Evolutionary conservation across 2,113 vertebrate species (phyloP).

Genomic region (Crypturellus undulatus): DNA sequence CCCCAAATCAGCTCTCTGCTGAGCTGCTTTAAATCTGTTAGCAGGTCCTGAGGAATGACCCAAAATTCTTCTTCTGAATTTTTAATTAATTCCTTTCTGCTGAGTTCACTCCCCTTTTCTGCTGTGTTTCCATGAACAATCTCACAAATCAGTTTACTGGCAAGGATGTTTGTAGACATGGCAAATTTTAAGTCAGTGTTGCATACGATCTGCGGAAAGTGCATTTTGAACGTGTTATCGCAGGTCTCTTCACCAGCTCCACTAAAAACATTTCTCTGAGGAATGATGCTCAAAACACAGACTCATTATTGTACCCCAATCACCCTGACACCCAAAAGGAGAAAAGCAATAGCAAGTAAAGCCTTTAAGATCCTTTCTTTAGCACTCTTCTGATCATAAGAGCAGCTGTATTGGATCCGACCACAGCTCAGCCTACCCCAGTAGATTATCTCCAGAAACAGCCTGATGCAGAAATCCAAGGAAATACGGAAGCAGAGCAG

Average conservation of each 20-base stretch:
- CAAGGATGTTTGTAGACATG: constrained; percentile 48
- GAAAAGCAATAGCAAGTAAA: background rate
- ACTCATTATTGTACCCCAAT: background rate
- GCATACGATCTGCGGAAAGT: constrained; percentile 49
- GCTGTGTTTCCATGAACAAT: constrained; percentile 56
- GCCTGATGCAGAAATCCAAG: background rate
- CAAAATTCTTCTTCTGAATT: constrained; percentile 44
- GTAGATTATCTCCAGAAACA: background rate
- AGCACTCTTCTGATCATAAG: background rate
- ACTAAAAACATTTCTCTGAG: background rate
- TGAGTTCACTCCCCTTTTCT: constrained; percentile 55
- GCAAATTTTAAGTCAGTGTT: constrained; percentile 62
- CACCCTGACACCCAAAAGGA: background rate
- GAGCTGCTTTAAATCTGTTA: constrained; percentile 26
- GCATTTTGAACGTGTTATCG: constrained; percentile 11
- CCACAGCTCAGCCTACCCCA: background rate
- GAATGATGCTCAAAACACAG: background rate
- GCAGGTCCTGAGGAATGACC: constrained; percentile 18
- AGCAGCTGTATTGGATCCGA: background rate
- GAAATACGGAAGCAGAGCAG: background rate
- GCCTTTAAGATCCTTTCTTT: background rate
- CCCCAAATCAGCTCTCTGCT: background rate
- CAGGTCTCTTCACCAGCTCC: background rate
- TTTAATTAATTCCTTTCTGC: constrained; percentile 60
- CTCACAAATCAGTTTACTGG: constrained; percentile 68